These are phyloP conservation scores for Pseudomyrmex dendroicus DNA, from an alignment of 1,140 invertebrate genomes.

Conservation along the genomic window DNA sequence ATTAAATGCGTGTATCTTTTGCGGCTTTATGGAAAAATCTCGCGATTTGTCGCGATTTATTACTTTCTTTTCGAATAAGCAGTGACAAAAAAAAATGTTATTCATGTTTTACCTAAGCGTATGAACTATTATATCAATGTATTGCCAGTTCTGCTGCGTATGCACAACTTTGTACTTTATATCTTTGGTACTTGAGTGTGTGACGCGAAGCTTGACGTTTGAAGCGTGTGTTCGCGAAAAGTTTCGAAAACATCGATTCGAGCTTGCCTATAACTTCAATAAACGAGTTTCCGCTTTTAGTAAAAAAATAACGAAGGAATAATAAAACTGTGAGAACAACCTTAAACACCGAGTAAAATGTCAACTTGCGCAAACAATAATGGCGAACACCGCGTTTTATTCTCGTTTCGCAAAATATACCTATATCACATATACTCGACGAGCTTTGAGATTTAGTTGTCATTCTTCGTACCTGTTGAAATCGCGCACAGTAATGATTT, in stretches of 20 bases:
- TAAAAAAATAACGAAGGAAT: constrained; percentile 11
- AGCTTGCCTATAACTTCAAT: not conserved
- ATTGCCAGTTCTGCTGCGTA: not conserved
- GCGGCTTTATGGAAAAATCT: not conserved
- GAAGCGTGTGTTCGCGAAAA: not conserved
- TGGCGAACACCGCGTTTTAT: constrained; percentile 13
- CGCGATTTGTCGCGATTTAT: not conserved
- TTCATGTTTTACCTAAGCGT: not conserved
- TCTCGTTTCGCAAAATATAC: not conserved
- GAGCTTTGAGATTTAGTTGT: constrained; percentile 16
- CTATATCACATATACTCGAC: not conserved
- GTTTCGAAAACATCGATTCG: not conserved
- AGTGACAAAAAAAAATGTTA: not conserved
- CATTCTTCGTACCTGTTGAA: constrained; percentile 25
- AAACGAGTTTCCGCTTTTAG: constrained; percentile 7
- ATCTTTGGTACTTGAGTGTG: constrained; percentile 1
- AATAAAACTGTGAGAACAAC: not conserved
- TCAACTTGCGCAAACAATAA: constrained; percentile 39
- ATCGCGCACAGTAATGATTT: constrained; percentile 51
- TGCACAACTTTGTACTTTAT: not conserved
- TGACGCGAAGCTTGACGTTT: not conserved
- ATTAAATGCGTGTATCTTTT: not conserved
- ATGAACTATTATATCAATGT: too few relatives aligned
- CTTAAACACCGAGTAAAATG: constrained; percentile 37
- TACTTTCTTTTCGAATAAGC: too few relatives aligned